Evolutionary conservation across 2,888 invertebrate species (phyloP), one percentile per base, ranked within the genome.

Genomic region (Hydrotaea diabolus): DNA sequence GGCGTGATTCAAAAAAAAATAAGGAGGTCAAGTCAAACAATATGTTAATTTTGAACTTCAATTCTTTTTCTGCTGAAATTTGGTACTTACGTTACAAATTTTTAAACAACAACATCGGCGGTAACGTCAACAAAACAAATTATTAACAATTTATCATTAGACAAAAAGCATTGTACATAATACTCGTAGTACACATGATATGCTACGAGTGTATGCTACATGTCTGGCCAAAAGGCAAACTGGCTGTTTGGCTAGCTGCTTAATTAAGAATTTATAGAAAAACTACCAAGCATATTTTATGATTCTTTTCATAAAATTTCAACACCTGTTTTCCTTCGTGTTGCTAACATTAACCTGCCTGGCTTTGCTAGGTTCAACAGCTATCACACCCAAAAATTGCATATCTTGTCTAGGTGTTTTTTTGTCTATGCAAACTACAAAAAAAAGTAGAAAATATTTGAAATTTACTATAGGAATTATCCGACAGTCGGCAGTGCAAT

Each of bases 291-390:
- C 36, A 49, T 59, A 59, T 23, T 55, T 39, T 71, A 39, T 55
- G 39, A 26, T 23, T 57, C 39, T 59, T 76, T 69, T 74, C n/a
- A 39, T 72, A 26, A 77, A 80, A 57, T 31, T 69, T 80, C 77
- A 80, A 77, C 83, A 83, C 83, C 83, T 83, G 83, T 83, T 83
- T 80, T 77, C n/a, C 77, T 31, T 46, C 53, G 69, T 43, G 59
- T 19, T 23, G 3, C 8, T 9, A 17, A 2, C 15, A 36, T n/a
- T n/a, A n/a, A 73, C 49, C 73, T 80, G 36, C 79, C 23, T 71
- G 64, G 11, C 46, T 64, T 8, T 49, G 49, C 49, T 49, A 2
- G 17, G 53, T 31, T 31, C 53, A 19, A n/a, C 53, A 17, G 8
- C 53, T 7, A 72, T 76, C 83, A 83, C 83, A 74, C 80, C 83